Evolutionary conservation across 2,888 invertebrate genomes (phyloP), one percentile per base, ranked within the genome.

Genomic region (Axea sp.): DNA sequence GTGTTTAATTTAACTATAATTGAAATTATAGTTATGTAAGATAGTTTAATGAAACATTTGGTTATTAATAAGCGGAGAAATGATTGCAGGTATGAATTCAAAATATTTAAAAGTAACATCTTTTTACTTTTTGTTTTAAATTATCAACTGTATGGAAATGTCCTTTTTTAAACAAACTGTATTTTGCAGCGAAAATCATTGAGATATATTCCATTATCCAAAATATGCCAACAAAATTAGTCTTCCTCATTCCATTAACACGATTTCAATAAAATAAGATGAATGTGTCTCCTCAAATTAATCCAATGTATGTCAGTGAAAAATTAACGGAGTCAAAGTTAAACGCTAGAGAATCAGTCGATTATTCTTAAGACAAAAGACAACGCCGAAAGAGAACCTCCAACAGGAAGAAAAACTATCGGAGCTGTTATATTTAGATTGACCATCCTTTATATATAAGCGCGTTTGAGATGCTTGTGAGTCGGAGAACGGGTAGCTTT

Each of bases 351-450:
- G 19, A 31, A 30, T 57, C 28, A 12, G 45, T 0, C 37, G 35
- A 47, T 47, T 60, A 43, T 59, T 43, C 43, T 43, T 43, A 8
- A 59, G 45, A 62, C 39, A 47, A 51, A 62, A 62, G 41, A 41
- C 15, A 15, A 12, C 33, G 14, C 0, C 6, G 9, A 8, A 15
- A 22, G 24, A 31, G 24, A 14, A 0, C 30, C 7, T 22, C 30
- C 12, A 41, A 37, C 14, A 39, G 30, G 47, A 62, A 47, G 71
- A 62, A 71, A 64, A 64, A 55, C 62, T 45, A 35, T 37, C 9
- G 8, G 28, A 35, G 51, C 3, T 11, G 41, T 51, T 69, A 62
- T 64, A 64, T 71, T 69, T 69, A 62, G 68, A 51, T 35, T 6
- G 53, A 31, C 43, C 43, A 51, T 60, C 60, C 60, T 60, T 45